Conservation (phyloP, 2,888 invertebrate genomes). For the Eumerus sabulonum region DNA sequence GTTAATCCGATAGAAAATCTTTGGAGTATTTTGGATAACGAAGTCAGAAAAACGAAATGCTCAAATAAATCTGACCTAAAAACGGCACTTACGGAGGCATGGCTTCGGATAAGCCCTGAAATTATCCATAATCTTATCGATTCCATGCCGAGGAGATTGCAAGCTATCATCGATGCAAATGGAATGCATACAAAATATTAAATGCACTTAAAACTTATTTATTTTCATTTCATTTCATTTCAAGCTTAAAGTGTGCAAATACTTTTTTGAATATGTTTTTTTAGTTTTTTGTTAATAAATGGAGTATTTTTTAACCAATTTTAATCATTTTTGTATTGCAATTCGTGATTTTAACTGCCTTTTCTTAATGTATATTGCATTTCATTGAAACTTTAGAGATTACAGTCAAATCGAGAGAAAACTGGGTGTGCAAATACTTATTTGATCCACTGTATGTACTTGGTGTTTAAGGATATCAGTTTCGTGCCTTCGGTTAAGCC, state of each 20-base stretch:
- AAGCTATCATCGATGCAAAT: not conserved
- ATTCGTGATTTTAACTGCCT: too few species aligned
- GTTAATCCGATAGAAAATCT: not conserved
- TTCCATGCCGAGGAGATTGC: not conserved
- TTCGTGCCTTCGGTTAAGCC: too few species aligned
- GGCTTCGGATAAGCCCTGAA: not conserved
- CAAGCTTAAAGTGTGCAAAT: conserved; percentile 1
- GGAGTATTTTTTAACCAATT: too few species aligned
- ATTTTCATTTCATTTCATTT: conserved; percentile 12
- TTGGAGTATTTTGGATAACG: not conserved
- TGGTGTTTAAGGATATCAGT: too few species aligned
- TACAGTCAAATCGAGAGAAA: too few species aligned
- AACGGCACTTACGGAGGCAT: not conserved
- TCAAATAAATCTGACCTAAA: not conserved
- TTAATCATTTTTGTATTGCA: too few species aligned
- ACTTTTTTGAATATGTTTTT: not conserved
- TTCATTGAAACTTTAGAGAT: too few species aligned
- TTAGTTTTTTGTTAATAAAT: too few species aligned
- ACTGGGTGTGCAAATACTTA: too few species aligned
- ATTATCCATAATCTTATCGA: conserved; percentile 1
- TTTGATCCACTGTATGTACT: too few species aligned
- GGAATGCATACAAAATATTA: conserved; percentile 13
- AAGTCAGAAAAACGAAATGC: not conserved
- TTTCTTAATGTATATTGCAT: too few species aligned
- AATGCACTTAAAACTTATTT: conserved; percentile 15